Base-by-base conservation (phyloP, 2,113 vertebrate genomes). In the Alces alces region DNA sequence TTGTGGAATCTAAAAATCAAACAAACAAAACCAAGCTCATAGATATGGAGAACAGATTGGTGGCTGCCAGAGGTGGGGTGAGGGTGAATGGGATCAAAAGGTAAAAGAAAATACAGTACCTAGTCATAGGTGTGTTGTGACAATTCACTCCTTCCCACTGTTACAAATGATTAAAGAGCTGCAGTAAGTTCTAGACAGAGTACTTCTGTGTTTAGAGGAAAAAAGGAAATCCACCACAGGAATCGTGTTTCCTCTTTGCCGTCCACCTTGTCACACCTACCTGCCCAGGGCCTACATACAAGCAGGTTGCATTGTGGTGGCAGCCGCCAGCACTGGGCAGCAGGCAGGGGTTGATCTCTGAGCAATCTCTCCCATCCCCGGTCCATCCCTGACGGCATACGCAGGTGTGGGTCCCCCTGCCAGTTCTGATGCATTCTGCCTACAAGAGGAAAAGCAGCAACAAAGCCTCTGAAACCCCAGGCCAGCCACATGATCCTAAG, bases 231-330 rank as follows among this genome's bases (percentile, higher is more conserved):
- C 21, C 47, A 43, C 21, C 6, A 4, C 7, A 70, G 9, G 23
- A 82, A 19, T 16, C 11, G 3, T 1, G 55, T 4, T 33, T 52
- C 14, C 13, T 25, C n/a, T 76, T 30, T 43, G 23, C 50, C 16
- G 10, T 66, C 30, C 16, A 8, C 25, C 61, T 2, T 0, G 0
- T 15, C 21, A n/a, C 3, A 91, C 96, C 73, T 98, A 99, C 99
- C 99, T 99, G 99, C 43, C 99, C 99, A 0, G 99, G 99, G 16
- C 99, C 99, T 0, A 99, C 0, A 0, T 99, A 99, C 86, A 99
- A 96, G 91, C 99, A 99, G 97, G 99, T 99, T 54, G 99, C 99
- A 2, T 99, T 99, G 86, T 90, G 0, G 0, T 99, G 99, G 97
- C 99, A 99, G 13, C 97, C 97, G 0, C 99, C 99, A 0, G 5